Conservation (phyloP, 2,113 vertebrate genomes). For the Forbesichthys papilliferus region DNA sequence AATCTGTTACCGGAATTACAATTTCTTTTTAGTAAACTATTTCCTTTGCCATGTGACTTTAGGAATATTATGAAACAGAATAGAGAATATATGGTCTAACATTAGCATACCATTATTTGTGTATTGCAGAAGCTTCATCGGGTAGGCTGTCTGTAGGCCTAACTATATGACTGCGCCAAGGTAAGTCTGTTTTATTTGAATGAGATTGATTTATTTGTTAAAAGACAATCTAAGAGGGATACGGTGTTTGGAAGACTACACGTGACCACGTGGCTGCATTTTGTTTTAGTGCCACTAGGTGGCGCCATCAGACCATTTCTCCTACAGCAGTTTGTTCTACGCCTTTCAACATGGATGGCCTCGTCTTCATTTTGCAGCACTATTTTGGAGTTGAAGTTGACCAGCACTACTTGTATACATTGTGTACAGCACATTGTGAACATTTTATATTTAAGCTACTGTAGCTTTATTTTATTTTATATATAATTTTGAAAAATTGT, state of each 20-base stretch:
- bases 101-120: too few relatives aligned
- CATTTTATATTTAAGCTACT: too few relatives aligned
- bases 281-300: constrained; percentile 42
- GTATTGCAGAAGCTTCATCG: too few relatives aligned
- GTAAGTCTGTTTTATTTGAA: not conserved
- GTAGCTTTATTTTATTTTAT: too few relatives aligned
- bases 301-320: constrained; percentile 36
- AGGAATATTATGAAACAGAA: too few relatives aligned
- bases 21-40: too few relatives aligned
- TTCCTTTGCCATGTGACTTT: too few relatives aligned
- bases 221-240: not conserved
- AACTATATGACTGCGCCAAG: not conserved
- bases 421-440: not conserved
- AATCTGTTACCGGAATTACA: too few relatives aligned
- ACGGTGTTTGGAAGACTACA: not conserved
- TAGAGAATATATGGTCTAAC: too few relatives aligned
- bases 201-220: not conserved
- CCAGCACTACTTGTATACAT: too few relatives aligned
- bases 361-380: not conserved
- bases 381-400: not conserved
- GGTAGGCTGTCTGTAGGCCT: too few relatives aligned
- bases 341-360: not conserved
- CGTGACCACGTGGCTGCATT: not conserved
- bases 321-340: not conserved
- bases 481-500: too few relatives aligned